Evolutionary conservation across 1,140 invertebrate genomes (phyloP), one percentile per base, ranked within the genome.

Genomic region (Pollicipes pollicipes): DNA sequence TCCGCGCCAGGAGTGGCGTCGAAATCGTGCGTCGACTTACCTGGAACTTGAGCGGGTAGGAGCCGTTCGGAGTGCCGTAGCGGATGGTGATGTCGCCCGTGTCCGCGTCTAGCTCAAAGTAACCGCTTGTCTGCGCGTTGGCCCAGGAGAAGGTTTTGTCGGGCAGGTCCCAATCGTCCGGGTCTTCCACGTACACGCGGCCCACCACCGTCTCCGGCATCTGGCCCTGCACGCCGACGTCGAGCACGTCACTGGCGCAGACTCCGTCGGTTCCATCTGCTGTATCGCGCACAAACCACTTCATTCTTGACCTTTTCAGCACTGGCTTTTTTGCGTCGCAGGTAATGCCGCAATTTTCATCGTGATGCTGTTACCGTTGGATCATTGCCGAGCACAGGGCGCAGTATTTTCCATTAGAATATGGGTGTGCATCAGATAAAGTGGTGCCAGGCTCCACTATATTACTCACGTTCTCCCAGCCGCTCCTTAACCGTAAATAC

Each of bases 31-130:
- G 10, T 45, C 37, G 24, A 45, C 37, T 93, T 3, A 96, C 93
- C 81, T 90, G 90, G 77, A 96, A 95, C 70, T 88, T 84, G 63
- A 96, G 83, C 76, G 92, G 85, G 75, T 86, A 86, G 73, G 80
- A 85, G 16, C 92, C 92, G 77, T 93, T 90, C 73, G 87, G 85
- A 0, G 92, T 93, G 30, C 91, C 91, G 72, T 91, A 89, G 76
- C 86, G 86, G 91, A 97, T 97, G 67, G 87, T 91, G 72, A 98
- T 91, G 88, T 93, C 93, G 4, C 95, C 95, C 0, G 90, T 90
- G 77, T 93, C 90, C 77, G 91, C 87, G 78, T 95, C 88, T 6
- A 96, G 79, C 69, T 87, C 89, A 77, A 95, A 96, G 73, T 88
- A 85, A 3, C 88, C 86, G 10, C 17, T 28, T 21, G n/a, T 66